phyloP scores from a whole-genome alignment of 2,113 vertebrate genomes.

The Microcebus murinus region DNA sequence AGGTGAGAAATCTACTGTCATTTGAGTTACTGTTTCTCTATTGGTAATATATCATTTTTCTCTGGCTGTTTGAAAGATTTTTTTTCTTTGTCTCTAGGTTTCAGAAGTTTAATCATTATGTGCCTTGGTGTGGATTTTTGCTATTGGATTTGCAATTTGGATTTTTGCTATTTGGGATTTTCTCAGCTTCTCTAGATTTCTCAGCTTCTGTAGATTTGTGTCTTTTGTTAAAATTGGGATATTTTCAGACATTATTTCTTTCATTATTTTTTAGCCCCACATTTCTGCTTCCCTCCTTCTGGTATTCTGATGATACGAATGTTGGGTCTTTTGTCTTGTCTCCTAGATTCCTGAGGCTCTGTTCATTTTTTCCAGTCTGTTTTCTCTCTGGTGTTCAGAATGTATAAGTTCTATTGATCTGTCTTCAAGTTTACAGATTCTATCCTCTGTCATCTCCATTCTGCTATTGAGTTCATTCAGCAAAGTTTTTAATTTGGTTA shows the following conservation, averaged over 20 bases:
- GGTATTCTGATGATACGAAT: neutral
- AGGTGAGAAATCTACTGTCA: neutral
- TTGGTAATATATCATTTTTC: neutral
- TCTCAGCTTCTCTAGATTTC: neutral
- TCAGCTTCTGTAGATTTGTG: neutral
- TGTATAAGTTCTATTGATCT: neutral
- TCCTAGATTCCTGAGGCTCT: neutral
- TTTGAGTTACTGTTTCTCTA: neutral
- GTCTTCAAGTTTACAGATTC: neutral
- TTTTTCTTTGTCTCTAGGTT: conserved; percentile 1
- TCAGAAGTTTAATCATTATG: neutral
- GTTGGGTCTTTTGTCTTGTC: neutral
- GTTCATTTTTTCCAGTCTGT: neutral
- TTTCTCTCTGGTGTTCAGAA: neutral
- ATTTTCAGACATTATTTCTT: neutral
- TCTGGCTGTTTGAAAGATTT: neutral
- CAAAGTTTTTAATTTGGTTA: neutral
- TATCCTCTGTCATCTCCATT: neutral
- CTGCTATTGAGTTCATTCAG: neutral
- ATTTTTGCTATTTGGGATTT: neutral
- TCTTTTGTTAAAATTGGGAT: neutral
- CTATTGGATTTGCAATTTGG: neutral
- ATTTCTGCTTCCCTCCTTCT: neutral
- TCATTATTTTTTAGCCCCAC: neutral
- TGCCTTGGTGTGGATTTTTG: neutral